Conservation (phyloP, 1,140 invertebrate species). For the Drosophila arawakana region DNA sequence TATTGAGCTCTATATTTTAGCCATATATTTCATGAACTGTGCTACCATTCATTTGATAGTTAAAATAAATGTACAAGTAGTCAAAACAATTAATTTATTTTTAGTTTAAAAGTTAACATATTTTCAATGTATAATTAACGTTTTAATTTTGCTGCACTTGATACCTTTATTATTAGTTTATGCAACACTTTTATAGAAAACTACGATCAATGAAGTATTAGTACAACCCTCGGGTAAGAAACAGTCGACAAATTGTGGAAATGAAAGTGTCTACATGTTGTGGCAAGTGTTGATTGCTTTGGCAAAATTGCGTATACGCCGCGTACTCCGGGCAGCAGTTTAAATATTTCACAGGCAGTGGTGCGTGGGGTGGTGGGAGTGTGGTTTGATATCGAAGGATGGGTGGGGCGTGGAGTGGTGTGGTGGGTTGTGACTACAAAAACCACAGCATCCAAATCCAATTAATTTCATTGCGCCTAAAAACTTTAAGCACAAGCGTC, state of each 20-base stretch:
- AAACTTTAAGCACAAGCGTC: conserved; percentile 75
- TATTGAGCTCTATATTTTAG: too few relatives aligned
- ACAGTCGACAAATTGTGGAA: not conserved
- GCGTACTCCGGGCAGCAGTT: conserved; percentile 4
- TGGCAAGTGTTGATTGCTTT: conserved; percentile 66
- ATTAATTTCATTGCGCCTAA: conserved; percentile 79
- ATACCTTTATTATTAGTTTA: too few relatives aligned
- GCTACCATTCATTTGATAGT: too few relatives aligned
- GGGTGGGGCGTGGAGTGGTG: not conserved
- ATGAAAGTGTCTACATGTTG: conserved; percentile 8
- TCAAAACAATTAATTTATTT: too few relatives aligned
- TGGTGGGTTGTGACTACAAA: not conserved
- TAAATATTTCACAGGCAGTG: not conserved
- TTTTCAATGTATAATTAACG: too few relatives aligned
- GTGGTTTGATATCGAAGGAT: too few relatives aligned
- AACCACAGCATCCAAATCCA: conserved; percentile 57
- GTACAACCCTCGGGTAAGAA: not conserved
- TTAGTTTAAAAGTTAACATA: too few relatives aligned
- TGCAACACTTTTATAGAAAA: too few relatives aligned
- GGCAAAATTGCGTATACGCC: conserved; percentile 73
- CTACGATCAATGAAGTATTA: too few relatives aligned
- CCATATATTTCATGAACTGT: too few relatives aligned
- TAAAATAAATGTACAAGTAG: too few relatives aligned
- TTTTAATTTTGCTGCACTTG: too few relatives aligned
- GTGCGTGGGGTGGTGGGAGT: not conserved